Conservation (phyloP, 2,113 vertebrate species). For the Cacatua alba region DNA sequence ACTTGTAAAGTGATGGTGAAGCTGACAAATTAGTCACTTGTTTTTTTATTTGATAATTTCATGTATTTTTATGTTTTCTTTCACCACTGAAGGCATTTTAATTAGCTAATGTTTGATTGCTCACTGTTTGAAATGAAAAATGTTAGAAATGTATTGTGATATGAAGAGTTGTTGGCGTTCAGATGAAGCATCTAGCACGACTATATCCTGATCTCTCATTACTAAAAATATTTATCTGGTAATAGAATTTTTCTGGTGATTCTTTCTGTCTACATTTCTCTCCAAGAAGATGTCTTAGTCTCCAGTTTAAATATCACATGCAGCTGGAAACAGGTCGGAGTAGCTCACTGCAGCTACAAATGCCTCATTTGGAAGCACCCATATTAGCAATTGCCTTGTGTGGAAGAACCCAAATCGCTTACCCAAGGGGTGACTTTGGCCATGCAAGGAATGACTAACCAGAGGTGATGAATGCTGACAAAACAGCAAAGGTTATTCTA, state of each 20-base stretch:
- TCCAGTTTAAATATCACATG: not conserved
- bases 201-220: not conserved
- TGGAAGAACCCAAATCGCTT: not conserved
- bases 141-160: slow-evolving; percentile 6
- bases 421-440: not conserved
- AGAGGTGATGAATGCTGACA: not conserved
- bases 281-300: not conserved
- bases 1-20: slow-evolving; percentile 53
- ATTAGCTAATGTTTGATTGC: slow-evolving; percentile 49
- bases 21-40: slow-evolving; percentile 42
- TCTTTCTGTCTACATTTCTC: not conserved
- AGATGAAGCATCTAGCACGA: not conserved
- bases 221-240: not conserved
- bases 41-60: slow-evolving; percentile 37
- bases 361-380: not conserved
- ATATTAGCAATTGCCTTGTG: not conserved
- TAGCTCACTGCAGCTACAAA: slow-evolving; percentile 9
- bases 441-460: not conserved
- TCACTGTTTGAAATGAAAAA: slow-evolving; percentile 40
- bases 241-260: not conserved
- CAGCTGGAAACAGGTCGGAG: not conserved
- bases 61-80: slow-evolving; percentile 49
- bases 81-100: slow-evolving; percentile 36
- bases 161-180: slow-evolving; percentile 3
- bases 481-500: not conserved